Percentiles rank a stretch among this genome's conserved stretches.
phyloP scores from a whole-genome alignment of 64 coral and sea anemone species.

The Anthopleura sola region DNA sequence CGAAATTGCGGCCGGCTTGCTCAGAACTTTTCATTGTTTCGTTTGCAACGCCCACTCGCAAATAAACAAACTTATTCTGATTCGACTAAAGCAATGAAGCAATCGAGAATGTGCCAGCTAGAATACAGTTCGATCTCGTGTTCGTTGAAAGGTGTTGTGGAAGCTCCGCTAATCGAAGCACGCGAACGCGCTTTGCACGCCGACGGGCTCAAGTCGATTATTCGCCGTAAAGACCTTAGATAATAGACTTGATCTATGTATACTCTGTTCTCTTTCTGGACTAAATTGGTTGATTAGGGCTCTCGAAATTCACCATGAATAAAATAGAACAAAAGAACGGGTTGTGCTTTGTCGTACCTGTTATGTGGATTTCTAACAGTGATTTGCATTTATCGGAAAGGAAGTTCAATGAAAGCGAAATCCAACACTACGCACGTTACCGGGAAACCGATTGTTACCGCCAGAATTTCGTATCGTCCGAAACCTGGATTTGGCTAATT shows the following conservation, averaged over 20 bases:
- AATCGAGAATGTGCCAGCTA: not conserved
- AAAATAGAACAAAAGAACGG: slow-evolving; percentile 31
- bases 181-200: not conserved
- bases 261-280: not conserved
- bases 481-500: not conserved
- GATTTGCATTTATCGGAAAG: not conserved
- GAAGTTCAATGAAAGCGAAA: slow-evolving; percentile 7
- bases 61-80: slow-evolving; percentile 25
- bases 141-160: not conserved
- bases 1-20: slow-evolving; percentile 3
- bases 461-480: slow-evolving; percentile 1
- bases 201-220: slow-evolving; percentile 1
- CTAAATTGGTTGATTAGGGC: slow-evolving; percentile 13
- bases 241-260: slow-evolving; percentile 8
- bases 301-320: not conserved
- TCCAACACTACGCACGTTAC: slow-evolving; percentile 14
- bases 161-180: not conserved
- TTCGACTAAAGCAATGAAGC: not conserved
- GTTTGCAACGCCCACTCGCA: slow-evolving; percentile 25
- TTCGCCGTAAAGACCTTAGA: not conserved
- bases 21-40: slow-evolving; percentile 29
- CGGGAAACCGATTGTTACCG: slow-evolving; percentile 20
- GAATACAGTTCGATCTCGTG: not conserved
- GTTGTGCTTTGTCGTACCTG: slow-evolving; percentile 22
- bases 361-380: not conserved